A percentile compares a stretch with the other conserved stretches of the same genome.
phyloP scores from a whole-genome alignment of 2,797 vertebrate genomes.

The Meriones psammophilus region DNA sequence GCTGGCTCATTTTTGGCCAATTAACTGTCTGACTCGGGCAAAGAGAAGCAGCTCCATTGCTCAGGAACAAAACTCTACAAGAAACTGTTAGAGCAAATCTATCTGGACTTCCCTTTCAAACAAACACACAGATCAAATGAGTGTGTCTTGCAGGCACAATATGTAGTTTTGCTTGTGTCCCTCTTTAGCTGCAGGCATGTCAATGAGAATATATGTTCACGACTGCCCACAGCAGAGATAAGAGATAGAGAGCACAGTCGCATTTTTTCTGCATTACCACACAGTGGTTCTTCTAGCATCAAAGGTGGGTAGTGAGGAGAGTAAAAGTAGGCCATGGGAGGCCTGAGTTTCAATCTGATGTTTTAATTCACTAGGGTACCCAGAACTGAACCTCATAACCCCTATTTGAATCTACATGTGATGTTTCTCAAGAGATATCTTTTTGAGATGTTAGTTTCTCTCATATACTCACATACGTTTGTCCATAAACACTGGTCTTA shows the following conservation, averaged over 20 bases:
- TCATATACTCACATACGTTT: not conserved
- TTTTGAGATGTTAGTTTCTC: not conserved
- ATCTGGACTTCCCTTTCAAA: not conserved
- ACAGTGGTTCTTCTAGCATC: not conserved
- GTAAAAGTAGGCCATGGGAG: not conserved
- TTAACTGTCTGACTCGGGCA: not conserved
- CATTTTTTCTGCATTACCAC: not conserved
- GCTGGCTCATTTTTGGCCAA: not conserved
- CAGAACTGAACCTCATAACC: not conserved
- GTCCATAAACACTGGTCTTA: not conserved
- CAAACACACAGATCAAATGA: not conserved
- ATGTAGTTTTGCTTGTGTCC: not conserved
- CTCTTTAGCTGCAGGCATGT: not conserved
- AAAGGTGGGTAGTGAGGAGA: not conserved
- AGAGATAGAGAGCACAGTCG: not conserved
- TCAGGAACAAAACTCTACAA: not conserved
- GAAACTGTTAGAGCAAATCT: conserved; percentile 34
- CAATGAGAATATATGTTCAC: not conserved
- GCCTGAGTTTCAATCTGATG: not conserved
- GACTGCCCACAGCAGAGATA: not conserved
- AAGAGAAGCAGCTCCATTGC: conserved; percentile 5
- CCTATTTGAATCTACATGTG: not conserved
- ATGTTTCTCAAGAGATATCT: not conserved
- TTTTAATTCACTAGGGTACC: not conserved
- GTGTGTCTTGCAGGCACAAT: not conserved